Evolutionary conservation across 2,113 vertebrate genomes (phyloP), one percentile per base, ranked within the genome.

Genomic region (Aphyosemion australe): DNA sequence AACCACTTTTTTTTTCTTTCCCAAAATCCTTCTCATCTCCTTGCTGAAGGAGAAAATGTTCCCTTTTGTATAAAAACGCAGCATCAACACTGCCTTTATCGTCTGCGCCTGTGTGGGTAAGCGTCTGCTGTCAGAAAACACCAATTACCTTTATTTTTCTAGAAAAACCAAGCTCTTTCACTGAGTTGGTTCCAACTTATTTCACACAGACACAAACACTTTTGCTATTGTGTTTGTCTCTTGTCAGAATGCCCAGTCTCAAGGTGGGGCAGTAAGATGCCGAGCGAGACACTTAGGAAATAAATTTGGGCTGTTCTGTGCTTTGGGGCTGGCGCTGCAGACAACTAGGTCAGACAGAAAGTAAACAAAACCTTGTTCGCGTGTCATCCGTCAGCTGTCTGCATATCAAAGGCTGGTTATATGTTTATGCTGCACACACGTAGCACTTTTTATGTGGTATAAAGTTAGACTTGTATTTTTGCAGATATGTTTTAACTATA

Each of bases 261-360:
- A 59, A 76, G 78, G 48, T 13, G 34, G 76, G 73, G 73, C 58
- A 56, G 56, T 34, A 16, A 68, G 67, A 66, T 9, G 5, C 46
- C 2, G 59, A 72, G 76, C 2, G 59, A 72, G 76, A 80, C n/a
- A 3, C 79, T 81, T 65, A 66, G 71, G 54, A 43, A 76, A 84
- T 75, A 61, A 61, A 87, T 86, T 68, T 82, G 73, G 73, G 82
- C 72, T 83, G 75, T 64, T 76, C 20, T 21, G 21, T 69, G 80
- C 79, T 80, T 51, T 16, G 9, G 75, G 85, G 65, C 75, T 76
- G 72, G 53, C 51, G 58, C 62, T 42, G 74, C 79, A 86, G 89
- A 90, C 86, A 87, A 83, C 69, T 69, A 79, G 78, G 84, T 90
- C 90, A 90, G 85, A 89, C 86, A 76, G 84, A 90, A 86, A 86